Percentiles rank a stretch among this genome's conserved stretches.
These are phyloP conservation scores for Ariopsis seemanni DNA, from an alignment of 2,113 vertebrate genomes.

Conservation along the genomic window DNA sequence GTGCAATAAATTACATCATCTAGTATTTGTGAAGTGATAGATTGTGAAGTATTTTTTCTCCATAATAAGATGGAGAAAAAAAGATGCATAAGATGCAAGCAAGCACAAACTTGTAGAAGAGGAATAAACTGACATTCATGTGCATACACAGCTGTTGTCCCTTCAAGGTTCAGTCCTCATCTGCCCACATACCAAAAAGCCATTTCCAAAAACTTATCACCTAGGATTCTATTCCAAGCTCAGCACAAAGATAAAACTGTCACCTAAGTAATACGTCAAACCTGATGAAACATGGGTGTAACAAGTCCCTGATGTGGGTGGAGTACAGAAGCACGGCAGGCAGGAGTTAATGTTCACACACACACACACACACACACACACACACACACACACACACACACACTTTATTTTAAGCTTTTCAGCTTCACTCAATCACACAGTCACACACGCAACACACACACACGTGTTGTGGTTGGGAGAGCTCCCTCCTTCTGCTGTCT, in stretches of 20 bases:
- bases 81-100: background rate
- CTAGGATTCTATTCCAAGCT: background rate
- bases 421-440: too few species aligned
- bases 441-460: too few species aligned
- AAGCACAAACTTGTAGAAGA: background rate
- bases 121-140: background rate
- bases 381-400: too few species aligned
- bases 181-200: background rate
- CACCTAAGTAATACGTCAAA: background rate
- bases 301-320: too few species aligned
- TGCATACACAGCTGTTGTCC: background rate
- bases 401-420: too few species aligned
- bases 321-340: too few species aligned
- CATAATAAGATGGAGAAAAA: background rate
- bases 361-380: too few species aligned
- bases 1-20: background rate
- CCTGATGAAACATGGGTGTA: background rate
- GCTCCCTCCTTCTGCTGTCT: too few species aligned
- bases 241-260: background rate
- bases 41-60: background rate
- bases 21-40: background rate
- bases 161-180: conserved; percentile 1
- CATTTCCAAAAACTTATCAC: background rate
- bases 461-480: too few species aligned
- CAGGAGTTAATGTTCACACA: too few species aligned